These are phyloP conservation scores for Eupithecia centaureata DNA, from an alignment of 2,888 invertebrate genomes.

Conservation along the genomic window DNA sequence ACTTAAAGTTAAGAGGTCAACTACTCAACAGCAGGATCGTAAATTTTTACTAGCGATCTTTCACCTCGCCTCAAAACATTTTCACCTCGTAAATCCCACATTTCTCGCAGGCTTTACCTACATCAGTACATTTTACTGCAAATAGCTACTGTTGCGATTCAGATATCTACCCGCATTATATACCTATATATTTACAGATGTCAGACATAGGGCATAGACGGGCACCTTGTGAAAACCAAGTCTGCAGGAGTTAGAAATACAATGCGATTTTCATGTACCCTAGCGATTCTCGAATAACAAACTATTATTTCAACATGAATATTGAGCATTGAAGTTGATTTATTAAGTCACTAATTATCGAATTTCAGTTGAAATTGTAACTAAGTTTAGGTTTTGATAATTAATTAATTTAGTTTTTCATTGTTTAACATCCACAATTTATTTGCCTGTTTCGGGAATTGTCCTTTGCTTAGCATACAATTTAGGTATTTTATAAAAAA, in stretches of 20 bases:
- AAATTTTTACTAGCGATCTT: not conserved
- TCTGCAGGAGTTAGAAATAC: conserved; percentile 17
- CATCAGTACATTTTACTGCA: conserved; percentile 33
- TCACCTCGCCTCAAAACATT: conserved; percentile 18
- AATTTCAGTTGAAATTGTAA: not conserved
- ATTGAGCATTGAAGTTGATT: not conserved
- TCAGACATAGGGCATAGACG: conserved; percentile 62
- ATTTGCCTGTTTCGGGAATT: not conserved
- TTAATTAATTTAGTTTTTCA: not conserved
- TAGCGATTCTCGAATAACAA: not conserved
- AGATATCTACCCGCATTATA: conserved; percentile 17
- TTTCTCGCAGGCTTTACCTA: conserved; percentile 25
- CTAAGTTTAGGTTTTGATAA: not conserved
- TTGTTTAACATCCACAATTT: not conserved
- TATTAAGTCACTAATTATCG: not conserved
- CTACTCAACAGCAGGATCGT: not conserved
- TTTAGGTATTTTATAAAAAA: too few relatives aligned
- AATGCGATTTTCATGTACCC: conserved; percentile 10
- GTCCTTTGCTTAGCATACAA: too few relatives aligned
- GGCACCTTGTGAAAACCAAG: conserved; percentile 49
- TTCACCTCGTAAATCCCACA: conserved; percentile 27
- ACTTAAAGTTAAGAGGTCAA: not conserved
- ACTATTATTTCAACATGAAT: conserved; percentile 6
- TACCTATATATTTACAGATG: conserved; percentile 40
- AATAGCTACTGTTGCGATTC: conserved; percentile 36